These are phyloP conservation scores for Micronycteris hirsuta DNA, from an alignment of 2,113 vertebrate species.

Conservation along the genomic window DNA sequence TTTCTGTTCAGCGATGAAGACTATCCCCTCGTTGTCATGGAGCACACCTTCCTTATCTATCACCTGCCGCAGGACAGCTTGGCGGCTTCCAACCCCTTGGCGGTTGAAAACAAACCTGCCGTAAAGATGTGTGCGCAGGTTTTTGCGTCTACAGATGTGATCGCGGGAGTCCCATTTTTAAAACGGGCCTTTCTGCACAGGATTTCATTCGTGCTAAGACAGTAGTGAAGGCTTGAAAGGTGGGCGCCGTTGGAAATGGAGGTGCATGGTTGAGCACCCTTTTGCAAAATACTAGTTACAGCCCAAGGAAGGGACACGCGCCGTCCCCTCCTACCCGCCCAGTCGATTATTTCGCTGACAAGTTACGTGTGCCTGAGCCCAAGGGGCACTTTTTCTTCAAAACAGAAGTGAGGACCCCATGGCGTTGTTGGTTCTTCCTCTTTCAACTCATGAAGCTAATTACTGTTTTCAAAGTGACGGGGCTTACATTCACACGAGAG, in stretches of 20 bases:
- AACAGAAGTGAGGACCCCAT: background rate
- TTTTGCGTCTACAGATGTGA: background rate
- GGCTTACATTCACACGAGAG: background rate
- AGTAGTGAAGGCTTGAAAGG: too few species aligned
- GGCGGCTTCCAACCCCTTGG: background rate
- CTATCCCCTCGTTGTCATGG: too few species aligned
- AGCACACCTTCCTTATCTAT: too few species aligned
- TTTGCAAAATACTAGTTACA: background rate
- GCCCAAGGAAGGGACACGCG: background rate
- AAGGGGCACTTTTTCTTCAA: background rate
- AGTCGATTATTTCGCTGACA: background rate
- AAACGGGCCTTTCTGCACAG: too few species aligned
- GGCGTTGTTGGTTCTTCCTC: background rate
- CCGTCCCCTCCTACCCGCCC: background rate
- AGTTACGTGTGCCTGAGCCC: background rate
- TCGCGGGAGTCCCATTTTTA: too few species aligned
- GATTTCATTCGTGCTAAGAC: background rate
- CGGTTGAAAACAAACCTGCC: background rate
- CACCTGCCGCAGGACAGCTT: background rate
- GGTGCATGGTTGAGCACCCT: too few species aligned
- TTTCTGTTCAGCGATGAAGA: too few species aligned
- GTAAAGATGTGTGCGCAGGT: fast-evolving
- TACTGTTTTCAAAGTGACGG: background rate
- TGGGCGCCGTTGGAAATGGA: background rate
- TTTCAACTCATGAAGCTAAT: background rate